Conservation (phyloP, 2,113 vertebrate species). For the Amphiprion percula region DNA sequence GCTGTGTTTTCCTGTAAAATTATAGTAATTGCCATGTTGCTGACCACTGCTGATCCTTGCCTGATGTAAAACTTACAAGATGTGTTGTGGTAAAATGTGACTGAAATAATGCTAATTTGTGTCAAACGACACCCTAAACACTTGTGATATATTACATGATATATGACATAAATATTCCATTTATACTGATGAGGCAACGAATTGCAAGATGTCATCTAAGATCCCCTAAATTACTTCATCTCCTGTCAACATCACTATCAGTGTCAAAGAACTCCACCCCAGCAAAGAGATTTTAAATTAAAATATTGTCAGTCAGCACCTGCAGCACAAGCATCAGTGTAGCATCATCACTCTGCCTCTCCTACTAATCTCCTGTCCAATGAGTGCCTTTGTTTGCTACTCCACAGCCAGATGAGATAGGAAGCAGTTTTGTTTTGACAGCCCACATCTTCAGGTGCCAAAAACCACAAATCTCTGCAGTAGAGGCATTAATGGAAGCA, state of each 20-base stretch:
- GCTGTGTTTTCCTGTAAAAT: background rate
- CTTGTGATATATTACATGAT: background rate
- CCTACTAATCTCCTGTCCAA: constrained; percentile 31
- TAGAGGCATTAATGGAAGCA: constrained; percentile 54
- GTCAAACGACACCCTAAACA: constrained; percentile 1
- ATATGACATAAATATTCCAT: constrained; percentile 1
- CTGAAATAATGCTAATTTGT: background rate
- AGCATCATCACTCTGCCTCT: constrained; percentile 7
- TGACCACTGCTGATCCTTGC: constrained; percentile 6
- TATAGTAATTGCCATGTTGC: no score
- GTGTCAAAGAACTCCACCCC: background rate
- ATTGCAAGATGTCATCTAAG: background rate
- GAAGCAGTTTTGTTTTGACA: constrained; percentile 78
- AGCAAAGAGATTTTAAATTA: constrained; percentile 15
- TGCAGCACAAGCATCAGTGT: constrained; percentile 7
- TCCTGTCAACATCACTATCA: background rate
- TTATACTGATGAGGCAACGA: background rate
- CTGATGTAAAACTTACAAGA: background rate
- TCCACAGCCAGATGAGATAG: constrained; percentile 61
- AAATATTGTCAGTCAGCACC: constrained; percentile 8
- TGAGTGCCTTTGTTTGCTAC: constrained; percentile 62
- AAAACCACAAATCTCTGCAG: constrained; percentile 71
- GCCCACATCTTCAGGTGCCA: constrained; percentile 71
- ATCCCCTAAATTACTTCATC: background rate
- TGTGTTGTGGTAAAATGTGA: background rate